Evolutionary conservation across 2,797 vertebrate species (phyloP).

Genomic region (Gorsachius magnificus): DNA sequence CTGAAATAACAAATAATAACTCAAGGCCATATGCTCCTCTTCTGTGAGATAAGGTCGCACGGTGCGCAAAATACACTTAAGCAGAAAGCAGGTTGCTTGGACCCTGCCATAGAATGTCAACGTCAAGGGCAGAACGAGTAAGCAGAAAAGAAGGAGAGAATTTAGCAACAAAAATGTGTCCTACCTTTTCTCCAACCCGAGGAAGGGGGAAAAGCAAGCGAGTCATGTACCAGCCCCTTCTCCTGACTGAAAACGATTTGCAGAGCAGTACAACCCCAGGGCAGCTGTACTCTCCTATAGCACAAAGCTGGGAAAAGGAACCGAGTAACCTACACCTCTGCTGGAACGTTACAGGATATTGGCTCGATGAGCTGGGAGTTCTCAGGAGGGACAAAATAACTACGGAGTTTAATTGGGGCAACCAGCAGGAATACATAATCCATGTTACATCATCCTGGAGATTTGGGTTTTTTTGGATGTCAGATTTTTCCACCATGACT

Average conservation of each 20-base stretch:
- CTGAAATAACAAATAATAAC: slow-evolving; percentile 32
- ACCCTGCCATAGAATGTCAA: background rate
- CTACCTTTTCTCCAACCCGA: background rate
- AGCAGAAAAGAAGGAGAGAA: background rate
- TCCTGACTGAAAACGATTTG: background rate
- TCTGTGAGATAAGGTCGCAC: background rate
- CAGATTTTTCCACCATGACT: background rate
- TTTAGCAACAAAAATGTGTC: background rate
- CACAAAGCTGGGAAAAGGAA: background rate
- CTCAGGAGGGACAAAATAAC: background rate
- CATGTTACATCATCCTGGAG: background rate
- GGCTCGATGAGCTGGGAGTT: background rate
- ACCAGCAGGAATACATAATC: background rate
- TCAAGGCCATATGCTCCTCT: background rate
- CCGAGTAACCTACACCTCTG: background rate
- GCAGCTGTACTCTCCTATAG: background rate
- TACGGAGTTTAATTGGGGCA: background rate
- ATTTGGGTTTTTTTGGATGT: background rate
- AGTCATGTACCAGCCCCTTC: background rate
- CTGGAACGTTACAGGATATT: background rate
- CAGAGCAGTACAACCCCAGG: background rate
- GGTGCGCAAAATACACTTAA: background rate
- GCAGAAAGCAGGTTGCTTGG: background rate
- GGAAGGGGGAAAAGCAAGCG: background rate
- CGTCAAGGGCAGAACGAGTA: background rate